These are phyloP conservation scores for Linurgus olivaceus DNA, from an alignment of 2,797 vertebrate genomes.

Conservation along the genomic window DNA sequence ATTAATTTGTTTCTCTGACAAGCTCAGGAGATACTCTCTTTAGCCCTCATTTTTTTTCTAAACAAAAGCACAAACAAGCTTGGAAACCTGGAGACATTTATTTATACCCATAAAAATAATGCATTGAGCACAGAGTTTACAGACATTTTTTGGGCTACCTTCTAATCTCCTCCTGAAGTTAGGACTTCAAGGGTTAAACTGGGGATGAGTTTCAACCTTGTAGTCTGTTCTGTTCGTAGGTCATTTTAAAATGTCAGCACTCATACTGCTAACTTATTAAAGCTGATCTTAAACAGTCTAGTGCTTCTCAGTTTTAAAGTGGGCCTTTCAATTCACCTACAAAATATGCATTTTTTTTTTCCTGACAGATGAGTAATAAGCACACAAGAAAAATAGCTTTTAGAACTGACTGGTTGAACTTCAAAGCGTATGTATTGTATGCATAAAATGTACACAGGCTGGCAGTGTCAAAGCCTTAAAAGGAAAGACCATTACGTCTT, in stretches of 20 bases:
- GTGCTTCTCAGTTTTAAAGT: background rate
- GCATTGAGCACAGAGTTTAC: background rate
- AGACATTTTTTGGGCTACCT: background rate
- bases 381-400: slow-evolving; percentile 7
- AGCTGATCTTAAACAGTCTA: slow-evolving; percentile 28
- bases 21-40: background rate
- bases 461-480: slow-evolving; percentile 28
- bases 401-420: background rate
- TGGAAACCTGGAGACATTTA: background rate
- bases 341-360: background rate
- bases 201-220: background rate
- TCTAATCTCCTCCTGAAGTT: background rate
- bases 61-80: background rate
- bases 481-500: slow-evolving; percentile 27
- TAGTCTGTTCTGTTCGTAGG: background rate
- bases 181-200: background rate
- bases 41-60: background rate
- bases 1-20: background rate
- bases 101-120: background rate
- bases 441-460: slow-evolving; percentile 5
- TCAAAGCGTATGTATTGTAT: slow-evolving; percentile 23
- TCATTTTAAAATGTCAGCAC: slow-evolving; percentile 3
- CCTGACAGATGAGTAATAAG: slow-evolving; percentile 36
- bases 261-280: background rate
- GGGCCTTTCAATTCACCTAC: background rate